Percentiles rank a stretch among this genome's conserved stretches.
phyloP scores from a whole-genome alignment of 2,113 vertebrate genomes.

The Mormyrus lacerda region DNA sequence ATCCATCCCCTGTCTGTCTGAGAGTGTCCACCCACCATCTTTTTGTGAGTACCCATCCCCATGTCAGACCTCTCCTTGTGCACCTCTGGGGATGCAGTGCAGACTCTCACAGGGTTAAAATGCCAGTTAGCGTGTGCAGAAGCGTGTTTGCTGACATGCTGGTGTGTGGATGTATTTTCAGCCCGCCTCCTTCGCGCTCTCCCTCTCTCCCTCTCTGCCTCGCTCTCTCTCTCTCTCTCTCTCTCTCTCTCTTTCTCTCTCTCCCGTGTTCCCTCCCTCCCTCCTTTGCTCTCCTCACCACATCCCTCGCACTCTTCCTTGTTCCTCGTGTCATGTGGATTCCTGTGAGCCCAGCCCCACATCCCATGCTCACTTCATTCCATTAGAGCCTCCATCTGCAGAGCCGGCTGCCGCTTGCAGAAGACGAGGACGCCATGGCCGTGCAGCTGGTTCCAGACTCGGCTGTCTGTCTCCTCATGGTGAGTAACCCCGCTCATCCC shows the following conservation, averaged over 20 bases:
- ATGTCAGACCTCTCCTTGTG: neutral
- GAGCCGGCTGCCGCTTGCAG: neutral
- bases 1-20: neutral
- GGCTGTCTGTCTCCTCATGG: conserved; percentile 89
- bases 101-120: conserved; percentile 6
- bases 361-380: neutral
- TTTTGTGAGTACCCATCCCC: neutral
- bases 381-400: neutral
- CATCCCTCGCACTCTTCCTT: neutral
- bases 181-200: neutral
- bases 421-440: conserved; percentile 66
- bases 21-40: neutral
- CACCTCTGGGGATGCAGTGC: neutral
- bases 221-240: neutral
- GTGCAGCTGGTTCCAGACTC: conserved; percentile 87
- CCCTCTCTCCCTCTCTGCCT: neutral
- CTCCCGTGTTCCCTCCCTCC: neutral
- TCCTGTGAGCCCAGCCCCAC: neutral
- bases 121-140: neutral
- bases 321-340: conserved; percentile 21
- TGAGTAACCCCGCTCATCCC: conserved; percentile 57
- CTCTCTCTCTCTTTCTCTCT: neutral
- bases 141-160: neutral
- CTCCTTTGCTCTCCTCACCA: conserved; percentile 19
- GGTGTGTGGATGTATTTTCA: neutral